A percentile compares a stretch with the other conserved stretches of the same genome.
Conservation (phyloP, 2,888 invertebrate genomes). For the Loripinus fragilis region DNA sequence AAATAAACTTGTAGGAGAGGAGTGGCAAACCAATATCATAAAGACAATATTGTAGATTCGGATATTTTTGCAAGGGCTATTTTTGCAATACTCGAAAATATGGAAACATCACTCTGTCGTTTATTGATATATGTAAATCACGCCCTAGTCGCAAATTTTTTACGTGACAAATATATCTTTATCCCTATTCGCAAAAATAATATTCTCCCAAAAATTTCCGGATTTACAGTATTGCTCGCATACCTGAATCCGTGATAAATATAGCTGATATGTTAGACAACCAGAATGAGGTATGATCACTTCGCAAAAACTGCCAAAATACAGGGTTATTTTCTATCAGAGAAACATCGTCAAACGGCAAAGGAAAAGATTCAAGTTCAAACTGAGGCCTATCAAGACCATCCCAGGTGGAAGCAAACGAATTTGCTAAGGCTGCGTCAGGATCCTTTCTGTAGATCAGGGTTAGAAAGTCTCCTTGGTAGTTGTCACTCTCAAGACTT, state of each 20-base stretch:
- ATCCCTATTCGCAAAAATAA: too few species aligned
- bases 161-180: too few species aligned
- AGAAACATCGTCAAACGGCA: not conserved
- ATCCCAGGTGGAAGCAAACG: not conserved
- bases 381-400: not conserved
- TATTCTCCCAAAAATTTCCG: too few species aligned
- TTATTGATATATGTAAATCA: too few species aligned
- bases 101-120: too few species aligned
- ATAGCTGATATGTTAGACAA: not conserved
- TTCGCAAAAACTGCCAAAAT: not conserved
- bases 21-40: too few species aligned
- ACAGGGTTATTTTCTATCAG: not conserved
- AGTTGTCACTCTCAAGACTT: not conserved
- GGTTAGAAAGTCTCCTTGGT: not conserved
- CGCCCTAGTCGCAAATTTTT: too few species aligned
- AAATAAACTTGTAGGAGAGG: too few species aligned
- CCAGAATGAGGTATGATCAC: constrained; percentile 20
- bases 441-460: not conserved
- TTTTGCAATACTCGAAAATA: too few species aligned
- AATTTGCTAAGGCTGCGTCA: not conserved
- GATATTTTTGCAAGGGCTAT: too few species aligned
- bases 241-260: constrained; percentile 22
- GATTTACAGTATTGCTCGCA: too few species aligned
- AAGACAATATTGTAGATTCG: too few species aligned
- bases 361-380: not conserved